These are phyloP conservation scores for Mormyrus hasselquistii DNA, from an alignment of 2,797 vertebrate species.

Conservation along the genomic window DNA sequence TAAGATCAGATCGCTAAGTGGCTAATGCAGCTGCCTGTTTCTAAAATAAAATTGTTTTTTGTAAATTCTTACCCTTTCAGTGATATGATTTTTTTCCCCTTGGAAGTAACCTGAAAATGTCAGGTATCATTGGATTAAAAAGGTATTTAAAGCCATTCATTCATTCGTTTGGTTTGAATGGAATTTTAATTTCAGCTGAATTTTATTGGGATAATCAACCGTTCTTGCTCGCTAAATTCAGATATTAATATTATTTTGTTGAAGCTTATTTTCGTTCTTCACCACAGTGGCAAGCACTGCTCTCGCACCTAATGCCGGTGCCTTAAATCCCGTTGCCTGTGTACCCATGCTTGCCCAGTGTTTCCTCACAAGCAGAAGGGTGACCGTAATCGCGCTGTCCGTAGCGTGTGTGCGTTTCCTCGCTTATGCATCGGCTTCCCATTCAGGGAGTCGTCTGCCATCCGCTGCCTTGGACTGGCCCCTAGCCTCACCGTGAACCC, in stretches of 20 bases:
- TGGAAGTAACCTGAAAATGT: not conserved
- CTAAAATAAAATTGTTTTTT: not conserved
- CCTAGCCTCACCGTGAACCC: not conserved
- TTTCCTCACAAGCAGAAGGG: not conserved
- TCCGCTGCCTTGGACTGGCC: not conserved
- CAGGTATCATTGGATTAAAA: not conserved
- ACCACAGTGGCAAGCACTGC: not conserved
- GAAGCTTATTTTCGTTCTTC: not conserved
- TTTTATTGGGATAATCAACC: not conserved
- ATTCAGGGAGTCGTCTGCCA: not conserved
- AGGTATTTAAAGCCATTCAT: not conserved
- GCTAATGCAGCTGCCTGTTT: not conserved
- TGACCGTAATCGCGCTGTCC: not conserved
- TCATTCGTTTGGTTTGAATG: not conserved
- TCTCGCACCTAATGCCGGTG: not conserved
- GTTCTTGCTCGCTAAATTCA: not conserved
- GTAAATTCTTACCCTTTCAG: not conserved
- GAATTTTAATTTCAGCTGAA: not conserved
- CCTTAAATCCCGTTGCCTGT: not conserved
- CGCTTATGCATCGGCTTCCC: not conserved
- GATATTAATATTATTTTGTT: not conserved
- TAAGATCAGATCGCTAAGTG: conserved; percentile 22
- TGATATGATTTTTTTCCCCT: not conserved
- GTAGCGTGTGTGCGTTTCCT: not conserved
- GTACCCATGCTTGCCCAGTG: not conserved